Base-by-base conservation (phyloP, 2,797 vertebrate genomes). In the Picus viridis region DNA sequence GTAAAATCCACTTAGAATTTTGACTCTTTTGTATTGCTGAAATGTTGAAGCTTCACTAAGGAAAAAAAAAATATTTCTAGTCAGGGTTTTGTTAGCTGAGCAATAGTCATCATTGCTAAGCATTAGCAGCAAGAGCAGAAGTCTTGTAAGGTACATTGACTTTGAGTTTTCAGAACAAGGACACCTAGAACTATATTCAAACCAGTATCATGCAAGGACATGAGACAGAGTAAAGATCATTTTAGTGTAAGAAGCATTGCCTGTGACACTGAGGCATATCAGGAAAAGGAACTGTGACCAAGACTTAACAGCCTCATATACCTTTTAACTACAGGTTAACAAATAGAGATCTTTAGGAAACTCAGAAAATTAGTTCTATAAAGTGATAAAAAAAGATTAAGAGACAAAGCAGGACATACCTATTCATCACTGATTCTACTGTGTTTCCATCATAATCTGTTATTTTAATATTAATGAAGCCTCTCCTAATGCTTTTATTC, bases 401-500 rank as follows among this genome's bases (percentile, higher is more conserved):
- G 45, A 47, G 30, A 70, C 18, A 76, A 94, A 89, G 65, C 30
- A 62, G 11, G 91, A 97, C 97, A 84, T 96, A 98, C 98, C 89
- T 86, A 69, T 97, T 96, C 11, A 94, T 83, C 56, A 77, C 91
- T 2, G 97, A 95, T 61, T 97, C 95, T 70, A 91, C 81, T 57
- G 67, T 27, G 3, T 77, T 93, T 93, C 98, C 98, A 89, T 83
- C 29, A 27, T 73, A 20, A 67, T 97, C 97, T 63, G 93, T 92
- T 81, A 98, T 89, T 94, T 97, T 97, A 89, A 98, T 91, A 62
- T 88, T 96, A 81, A 98, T 95, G 78, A 95, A 97, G 57, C 97
- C 98, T 92, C 92, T 96, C 34, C 83, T 96, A 56, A 74, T 91
- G 58, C 26, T 94, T 89, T 95, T 93, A 88, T 97, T 96, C 95